Conservation (phyloP, 2,888 invertebrate genomes). For the Apomyelois bistriatella region DNA sequence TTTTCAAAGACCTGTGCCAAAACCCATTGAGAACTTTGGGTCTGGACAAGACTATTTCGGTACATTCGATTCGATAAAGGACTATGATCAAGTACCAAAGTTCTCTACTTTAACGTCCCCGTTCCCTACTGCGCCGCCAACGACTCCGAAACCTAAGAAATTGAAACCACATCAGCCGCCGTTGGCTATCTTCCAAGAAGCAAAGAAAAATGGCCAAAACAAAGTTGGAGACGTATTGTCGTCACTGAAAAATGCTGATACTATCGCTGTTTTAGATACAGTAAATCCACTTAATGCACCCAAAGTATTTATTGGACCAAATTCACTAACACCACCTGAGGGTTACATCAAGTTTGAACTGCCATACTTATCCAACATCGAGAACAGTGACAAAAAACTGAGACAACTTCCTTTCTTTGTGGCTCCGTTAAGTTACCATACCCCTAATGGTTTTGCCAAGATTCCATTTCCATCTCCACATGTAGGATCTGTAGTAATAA, state of each 20-base stretch:
- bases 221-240: conserved; percentile 86
- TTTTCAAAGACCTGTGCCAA: conserved; percentile 42
- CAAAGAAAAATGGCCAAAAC: conserved; percentile 67
- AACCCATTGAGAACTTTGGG: conserved; percentile 43
- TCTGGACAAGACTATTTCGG: conserved; percentile 49
- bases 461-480: conserved; percentile 92
- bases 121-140: conserved; percentile 61
- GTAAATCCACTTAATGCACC: conserved; percentile 84
- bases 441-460: conserved; percentile 91
- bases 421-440: conserved; percentile 90
- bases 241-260: conserved; percentile 84
- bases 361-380: conserved; percentile 88
- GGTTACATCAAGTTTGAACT: conserved; percentile 90
- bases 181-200: conserved; percentile 85
- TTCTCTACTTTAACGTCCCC: conserved; percentile 59
- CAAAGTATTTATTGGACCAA: conserved; percentile 90
- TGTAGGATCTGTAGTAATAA: conserved; percentile 91
- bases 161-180: conserved; percentile 91
- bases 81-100: conserved; percentile 55
- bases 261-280: conserved; percentile 88
- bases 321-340: conserved; percentile 84
- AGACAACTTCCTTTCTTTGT: conserved; percentile 91
- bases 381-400: conserved; percentile 85
- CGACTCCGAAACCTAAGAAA: conserved; percentile 76
- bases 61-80: conserved; percentile 53